Evolutionary conservation across 2,113 vertebrate genomes (phyloP), one percentile per base, ranked within the genome.

Genomic region (Microcebus ravelobensis): DNA sequence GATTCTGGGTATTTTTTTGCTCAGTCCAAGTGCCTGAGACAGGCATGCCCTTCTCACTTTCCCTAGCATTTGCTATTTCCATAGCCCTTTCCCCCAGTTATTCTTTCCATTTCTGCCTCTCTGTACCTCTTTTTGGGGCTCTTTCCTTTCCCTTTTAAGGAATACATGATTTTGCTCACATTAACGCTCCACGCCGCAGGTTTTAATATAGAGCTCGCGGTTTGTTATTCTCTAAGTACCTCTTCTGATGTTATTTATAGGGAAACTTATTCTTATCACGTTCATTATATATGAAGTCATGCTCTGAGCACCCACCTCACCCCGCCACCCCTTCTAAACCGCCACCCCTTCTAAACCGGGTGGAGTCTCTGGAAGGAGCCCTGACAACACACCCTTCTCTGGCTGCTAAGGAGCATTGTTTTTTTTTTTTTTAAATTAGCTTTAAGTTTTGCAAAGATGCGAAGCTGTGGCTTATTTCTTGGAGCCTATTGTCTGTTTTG

Each of bases 401-500:
- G 42, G 10, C 36, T 59, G 36, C 50, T 55, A 55, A 84, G 65
- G 27, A 50, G 57, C 27, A 29, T 52, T 55, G 10, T 90, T 81
- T 85, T 45, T 45, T 45, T 10, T 90, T 87, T 85, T 45, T 45
- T 45, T 45, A 45, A 63, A 95, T 42, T 21, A 83, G 39, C 20
- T 17, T 48, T 45, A 31, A 31, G 25, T 77, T 63, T 71, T 48
- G 27, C 50, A 50, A 27, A 55, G 85, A 76, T 36, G 84, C 65
- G 71, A 92, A 39, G 31, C 42, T 50, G n/a, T 52, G 87, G 55
- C 68, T 89, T 39, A 39, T 73, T 96, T 92, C 45, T 76, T 36
- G 48, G 70, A 48, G 70, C 65, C 36, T 57, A 2, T 71, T 71
- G 1, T 73, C 87, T 87, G 52, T 95, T 95, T 87, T 85, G 45